A percentile compares a stretch with the other conserved stretches of the same genome.
phyloP scores from a whole-genome alignment of 2,797 vertebrate genomes.

The Smutsia gigantea region DNA sequence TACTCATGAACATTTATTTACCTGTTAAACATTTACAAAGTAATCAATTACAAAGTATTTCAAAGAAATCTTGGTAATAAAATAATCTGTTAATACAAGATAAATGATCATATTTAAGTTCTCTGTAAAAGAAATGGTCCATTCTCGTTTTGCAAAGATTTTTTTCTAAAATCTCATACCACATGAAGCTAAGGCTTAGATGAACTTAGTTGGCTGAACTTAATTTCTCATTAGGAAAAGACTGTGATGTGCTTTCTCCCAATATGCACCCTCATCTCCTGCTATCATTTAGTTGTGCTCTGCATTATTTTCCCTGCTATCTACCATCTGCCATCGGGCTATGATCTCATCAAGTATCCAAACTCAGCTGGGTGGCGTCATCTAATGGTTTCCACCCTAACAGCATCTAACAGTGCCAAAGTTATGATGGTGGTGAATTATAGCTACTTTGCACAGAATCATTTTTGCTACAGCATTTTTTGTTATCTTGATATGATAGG shows the following conservation, averaged over 20 bases:
- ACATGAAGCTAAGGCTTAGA: not conserved
- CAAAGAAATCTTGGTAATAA: constrained; percentile 9
- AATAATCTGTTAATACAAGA: not conserved
- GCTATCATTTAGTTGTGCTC: constrained; percentile 21
- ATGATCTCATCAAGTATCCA: constrained; percentile 43
- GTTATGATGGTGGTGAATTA: constrained; percentile 4
- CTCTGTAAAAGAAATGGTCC: not conserved
- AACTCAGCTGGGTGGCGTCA: constrained; percentile 40
- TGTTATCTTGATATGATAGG: not conserved
- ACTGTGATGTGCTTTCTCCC: not conserved
- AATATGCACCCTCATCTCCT: not conserved
- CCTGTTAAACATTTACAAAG: not conserved
- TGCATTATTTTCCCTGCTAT: constrained; percentile 55
- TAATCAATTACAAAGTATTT: not conserved
- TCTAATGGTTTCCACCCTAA: constrained; percentile 36
- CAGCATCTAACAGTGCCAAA: not conserved
- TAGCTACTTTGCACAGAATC: not conserved
- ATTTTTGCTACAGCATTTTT: not conserved
- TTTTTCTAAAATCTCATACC: not conserved
- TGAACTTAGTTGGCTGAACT: constrained; percentile 47
- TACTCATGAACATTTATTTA: not conserved
- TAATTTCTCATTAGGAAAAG: constrained; percentile 64
- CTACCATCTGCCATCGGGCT: constrained; percentile 18
- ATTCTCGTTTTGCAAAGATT: not conserved
- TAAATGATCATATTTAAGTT: not conserved